Base-by-base conservation (phyloP, 2,113 vertebrate species). In the Protobothrops flavoviridis region DNA sequence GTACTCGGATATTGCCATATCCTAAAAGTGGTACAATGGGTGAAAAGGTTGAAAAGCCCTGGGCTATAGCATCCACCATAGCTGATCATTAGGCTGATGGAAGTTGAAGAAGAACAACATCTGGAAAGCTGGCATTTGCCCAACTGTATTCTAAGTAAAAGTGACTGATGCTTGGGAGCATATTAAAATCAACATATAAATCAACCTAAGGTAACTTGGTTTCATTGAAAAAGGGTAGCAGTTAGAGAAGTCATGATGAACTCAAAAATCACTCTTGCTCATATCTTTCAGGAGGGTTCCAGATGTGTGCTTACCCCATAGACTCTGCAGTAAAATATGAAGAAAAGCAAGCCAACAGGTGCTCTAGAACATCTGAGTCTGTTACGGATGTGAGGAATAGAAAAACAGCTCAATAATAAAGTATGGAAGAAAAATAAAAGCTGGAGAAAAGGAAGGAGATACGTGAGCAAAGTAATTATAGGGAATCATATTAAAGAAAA, bases 381-480 rank as follows among this genome's bases (percentile, higher is more conserved):
- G 95, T 95, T 96, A 52, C 89, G 95, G 89, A 96, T 92, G 92
- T 96, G 95, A 96, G 93, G 89, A 95, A 93, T 90, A 96, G 95
- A 97, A 97, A 96, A 92, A 95, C 96, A 93, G 94, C 95, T 95
- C 93, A 61, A 24, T 50, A 94, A 48, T 2, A 88, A 90, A 94
- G 89, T 23, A 92, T 92, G 61, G 92, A 92, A 95, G 94, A 93
- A 96, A 97, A 95, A 95, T 90, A 95, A 97, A 95, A 97, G 96
- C 96, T 95, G 95, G 97, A 94, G 89, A 94, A 95, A 94, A 96
- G 95, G 93, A 53, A 91, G 91, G 81, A 93, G 94, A 96, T 92
- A 93, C 93, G 92, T 69, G 85, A 56, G 93, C 89, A 87, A 88
- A 91, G 33, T 92, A 95, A 90, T 92, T 93, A 56, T 4, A 74